These are phyloP conservation scores for Lepidurus packardi DNA, from an alignment of 1,140 invertebrate genomes.

Conservation along the genomic window DNA sequence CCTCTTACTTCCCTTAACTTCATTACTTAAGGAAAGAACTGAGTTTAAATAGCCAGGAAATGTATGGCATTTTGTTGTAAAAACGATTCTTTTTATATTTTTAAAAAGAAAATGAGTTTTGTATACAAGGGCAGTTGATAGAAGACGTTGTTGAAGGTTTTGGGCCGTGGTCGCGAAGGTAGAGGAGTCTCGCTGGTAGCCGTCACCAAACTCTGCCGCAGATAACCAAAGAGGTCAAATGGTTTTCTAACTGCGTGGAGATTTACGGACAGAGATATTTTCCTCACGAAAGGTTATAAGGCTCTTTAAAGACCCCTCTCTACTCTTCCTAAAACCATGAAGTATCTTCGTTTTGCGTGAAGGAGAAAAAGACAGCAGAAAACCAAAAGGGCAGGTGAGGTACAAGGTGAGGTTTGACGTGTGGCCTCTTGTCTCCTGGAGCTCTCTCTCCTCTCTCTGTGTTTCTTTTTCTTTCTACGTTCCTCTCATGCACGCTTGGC, in stretches of 20 bases:
- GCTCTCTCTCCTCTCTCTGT: background rate
- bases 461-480: background rate
- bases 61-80: too few relatives aligned
- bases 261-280: background rate
- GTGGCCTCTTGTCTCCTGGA: constrained; percentile 1
- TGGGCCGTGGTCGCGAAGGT: background rate
- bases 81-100: too few relatives aligned
- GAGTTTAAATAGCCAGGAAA: too few relatives aligned
- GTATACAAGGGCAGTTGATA: too few relatives aligned
- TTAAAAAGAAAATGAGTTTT: too few relatives aligned
- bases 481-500: constrained; percentile 10
- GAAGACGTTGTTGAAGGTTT: background rate
- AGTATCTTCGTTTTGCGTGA: constrained; percentile 3
- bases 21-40: too few relatives aligned
- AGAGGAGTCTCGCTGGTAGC: background rate
- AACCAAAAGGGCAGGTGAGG: background rate
- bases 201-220: background rate
- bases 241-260: background rate
- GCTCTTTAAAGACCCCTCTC: background rate
- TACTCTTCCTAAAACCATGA: background rate
- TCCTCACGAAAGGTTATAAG: constrained; percentile 15
- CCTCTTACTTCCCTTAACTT: background rate
- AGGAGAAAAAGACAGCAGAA: background rate
- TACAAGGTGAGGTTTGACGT: constrained; percentile 9
- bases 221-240: background rate